Conservation (phyloP, 2,113 vertebrate species). For the Scolopax mira region DNA sequence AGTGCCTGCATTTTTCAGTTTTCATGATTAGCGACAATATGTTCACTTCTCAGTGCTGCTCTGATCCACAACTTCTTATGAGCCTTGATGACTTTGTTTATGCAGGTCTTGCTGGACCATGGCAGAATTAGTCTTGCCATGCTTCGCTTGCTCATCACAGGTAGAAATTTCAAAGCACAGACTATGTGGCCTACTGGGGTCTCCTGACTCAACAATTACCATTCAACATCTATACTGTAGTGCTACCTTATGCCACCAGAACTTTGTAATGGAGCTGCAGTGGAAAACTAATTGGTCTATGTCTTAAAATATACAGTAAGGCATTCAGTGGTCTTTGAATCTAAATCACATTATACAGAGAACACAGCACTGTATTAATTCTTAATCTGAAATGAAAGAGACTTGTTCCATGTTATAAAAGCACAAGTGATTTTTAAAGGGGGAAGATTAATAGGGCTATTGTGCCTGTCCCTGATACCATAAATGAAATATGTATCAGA, state of each 20-base stretch:
- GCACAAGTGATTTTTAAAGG: background rate
- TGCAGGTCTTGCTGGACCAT: background rate
- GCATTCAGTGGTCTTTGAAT: background rate
- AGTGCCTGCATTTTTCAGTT: background rate
- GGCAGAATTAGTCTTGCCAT: background rate
- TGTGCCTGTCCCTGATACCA: background rate
- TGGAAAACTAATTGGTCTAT: background rate
- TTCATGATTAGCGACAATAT: background rate
- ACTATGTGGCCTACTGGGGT: background rate
- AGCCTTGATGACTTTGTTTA: background rate
- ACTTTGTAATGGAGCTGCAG: background rate
- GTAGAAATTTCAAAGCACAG: background rate
- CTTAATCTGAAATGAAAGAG: background rate
- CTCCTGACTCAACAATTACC: background rate
- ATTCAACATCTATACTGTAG: background rate
- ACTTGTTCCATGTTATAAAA: background rate
- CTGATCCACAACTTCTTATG: background rate
- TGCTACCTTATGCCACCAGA: background rate
- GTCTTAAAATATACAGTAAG: background rate
- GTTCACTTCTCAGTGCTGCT: background rate
- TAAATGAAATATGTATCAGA: background rate
- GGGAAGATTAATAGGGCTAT: background rate
- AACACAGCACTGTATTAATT: background rate
- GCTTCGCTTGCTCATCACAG: background rate
- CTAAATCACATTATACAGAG: background rate